Evolutionary conservation across 2,113 vertebrate genomes (phyloP), one percentile per base, ranked within the genome.

Genomic region (Polyodon spathula): DNA sequence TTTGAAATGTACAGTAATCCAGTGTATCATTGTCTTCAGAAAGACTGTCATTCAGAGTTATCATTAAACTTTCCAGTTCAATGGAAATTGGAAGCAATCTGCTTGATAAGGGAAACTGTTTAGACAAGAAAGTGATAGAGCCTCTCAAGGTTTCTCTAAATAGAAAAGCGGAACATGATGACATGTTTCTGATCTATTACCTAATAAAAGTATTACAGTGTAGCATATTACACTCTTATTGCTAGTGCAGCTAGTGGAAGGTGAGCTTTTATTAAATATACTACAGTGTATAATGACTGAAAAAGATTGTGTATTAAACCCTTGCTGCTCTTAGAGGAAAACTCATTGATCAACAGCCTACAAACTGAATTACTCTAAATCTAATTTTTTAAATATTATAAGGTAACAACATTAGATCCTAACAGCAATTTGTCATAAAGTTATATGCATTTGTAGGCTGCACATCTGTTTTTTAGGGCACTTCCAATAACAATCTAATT

Each of bases 1-100:
- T 54, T 54, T 54, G 53, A 54, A 54, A 54, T 54, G 12, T 54
- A 54, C 15, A 54, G 53, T 54, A 16, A 54, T 54, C 53, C 53
- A 54, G 27, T 54, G 15, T 54, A 8, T 54, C 16, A 8, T 54
- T 54, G 53, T 54, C 53, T 54, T 8, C 16, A 54, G 9, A 54
- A 54, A 17, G 53, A 54, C 53, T 54, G 53, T 54, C 37, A 54
- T 16, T 54, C 53, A 37, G 37, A 37, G 53, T 17, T 54, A 54
- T 8, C 4, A 54, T 54, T 54, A 54, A 6, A 54, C 53, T 54
- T 54, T 54, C 53, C 27, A 54, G 15, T 54, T 54, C 27, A 17
- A 54, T 54, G 53, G 12, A 54, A 54, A 54, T 54, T 54, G n/a
- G 27, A 37, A 17, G 37, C 37, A 5, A 54, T 54, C 53, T 54